A percentile compares a stretch with the other conserved stretches of the same genome.
These are phyloP conservation scores for Triplophysa dalaica DNA, from an alignment of 2,113 vertebrate genomes.

Conservation along the genomic window DNA sequence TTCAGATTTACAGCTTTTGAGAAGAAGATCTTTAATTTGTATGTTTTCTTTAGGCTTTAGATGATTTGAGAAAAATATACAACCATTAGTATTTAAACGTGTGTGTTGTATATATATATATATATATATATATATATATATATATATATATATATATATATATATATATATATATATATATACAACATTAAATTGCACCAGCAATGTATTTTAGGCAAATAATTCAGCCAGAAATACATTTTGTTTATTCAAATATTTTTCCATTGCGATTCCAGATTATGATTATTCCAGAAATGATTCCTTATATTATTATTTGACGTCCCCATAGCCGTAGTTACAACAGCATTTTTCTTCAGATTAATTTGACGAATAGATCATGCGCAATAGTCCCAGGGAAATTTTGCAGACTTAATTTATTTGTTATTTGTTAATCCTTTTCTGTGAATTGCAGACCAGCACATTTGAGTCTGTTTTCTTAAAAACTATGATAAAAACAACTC, in stretches of 20 bases:
- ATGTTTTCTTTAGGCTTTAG: neutral
- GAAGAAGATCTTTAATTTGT: neutral
- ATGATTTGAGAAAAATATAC: neutral
- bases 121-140: too few relatives aligned
- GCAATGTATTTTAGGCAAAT: too few relatives aligned
- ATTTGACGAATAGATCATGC: neutral
- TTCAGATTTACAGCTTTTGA: neutral
- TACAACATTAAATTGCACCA: too few relatives aligned
- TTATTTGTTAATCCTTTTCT: neutral
- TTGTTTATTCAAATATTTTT: too few relatives aligned
- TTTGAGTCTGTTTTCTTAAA: neutral
- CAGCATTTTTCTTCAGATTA: neutral
- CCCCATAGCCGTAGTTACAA: too few relatives aligned
- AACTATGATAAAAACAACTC: neutral
- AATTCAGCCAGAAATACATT: too few relatives aligned
- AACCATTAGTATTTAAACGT: too few relatives aligned
- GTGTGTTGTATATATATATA: too few relatives aligned
- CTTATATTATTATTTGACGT: neutral
- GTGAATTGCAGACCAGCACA: neutral
- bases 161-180: too few relatives aligned
- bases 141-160: too few relatives aligned
- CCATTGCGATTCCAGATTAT: too few relatives aligned
- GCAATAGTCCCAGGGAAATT: neutral
- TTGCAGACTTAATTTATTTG: neutral
- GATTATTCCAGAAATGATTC: too few relatives aligned